A percentile compares a stretch with the other conserved stretches of the same genome.
Conservation (phyloP, 2,113 vertebrate species). For the Cathartes aura region DNA sequence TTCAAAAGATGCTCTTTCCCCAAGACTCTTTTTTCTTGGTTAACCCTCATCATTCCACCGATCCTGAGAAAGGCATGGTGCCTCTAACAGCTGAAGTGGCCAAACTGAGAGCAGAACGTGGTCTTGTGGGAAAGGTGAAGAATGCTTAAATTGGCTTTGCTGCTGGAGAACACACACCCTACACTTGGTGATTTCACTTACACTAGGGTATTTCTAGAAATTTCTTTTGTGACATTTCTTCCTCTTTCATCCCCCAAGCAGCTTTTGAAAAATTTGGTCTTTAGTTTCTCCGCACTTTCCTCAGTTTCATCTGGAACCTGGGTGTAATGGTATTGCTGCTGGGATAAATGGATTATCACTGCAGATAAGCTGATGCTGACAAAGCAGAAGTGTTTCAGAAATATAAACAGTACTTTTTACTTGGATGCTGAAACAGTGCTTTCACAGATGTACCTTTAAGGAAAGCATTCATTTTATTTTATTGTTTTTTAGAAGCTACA, state of each 20-base stretch:
- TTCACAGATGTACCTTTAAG: not conserved
- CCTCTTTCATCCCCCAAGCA: not conserved
- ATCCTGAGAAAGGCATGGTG: not conserved
- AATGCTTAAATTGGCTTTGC: not conserved
- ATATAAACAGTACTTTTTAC: not conserved
- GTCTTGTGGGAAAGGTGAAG: not conserved
- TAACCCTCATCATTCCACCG: not conserved
- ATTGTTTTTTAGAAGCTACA: not conserved
- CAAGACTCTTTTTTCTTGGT: not conserved
- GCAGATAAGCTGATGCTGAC: not conserved
- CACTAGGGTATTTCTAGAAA: not conserved
- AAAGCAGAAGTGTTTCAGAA: not conserved
- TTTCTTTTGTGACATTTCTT: not conserved
- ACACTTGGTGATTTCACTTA: not conserved
- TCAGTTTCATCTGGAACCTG: not conserved
- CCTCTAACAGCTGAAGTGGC: not conserved
- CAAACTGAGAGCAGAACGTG: not conserved
- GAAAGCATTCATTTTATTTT: not conserved
- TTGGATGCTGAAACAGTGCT: not conserved
- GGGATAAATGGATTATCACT: not conserved
- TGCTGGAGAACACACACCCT: not conserved
- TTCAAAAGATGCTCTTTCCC: not conserved
- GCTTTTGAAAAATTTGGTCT: not conserved
- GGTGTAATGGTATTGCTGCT: not conserved
- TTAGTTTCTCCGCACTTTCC: not conserved